These are phyloP conservation scores for Seriola aureovittata DNA, from an alignment of 2,113 vertebrate species.

Conservation along the genomic window DNA sequence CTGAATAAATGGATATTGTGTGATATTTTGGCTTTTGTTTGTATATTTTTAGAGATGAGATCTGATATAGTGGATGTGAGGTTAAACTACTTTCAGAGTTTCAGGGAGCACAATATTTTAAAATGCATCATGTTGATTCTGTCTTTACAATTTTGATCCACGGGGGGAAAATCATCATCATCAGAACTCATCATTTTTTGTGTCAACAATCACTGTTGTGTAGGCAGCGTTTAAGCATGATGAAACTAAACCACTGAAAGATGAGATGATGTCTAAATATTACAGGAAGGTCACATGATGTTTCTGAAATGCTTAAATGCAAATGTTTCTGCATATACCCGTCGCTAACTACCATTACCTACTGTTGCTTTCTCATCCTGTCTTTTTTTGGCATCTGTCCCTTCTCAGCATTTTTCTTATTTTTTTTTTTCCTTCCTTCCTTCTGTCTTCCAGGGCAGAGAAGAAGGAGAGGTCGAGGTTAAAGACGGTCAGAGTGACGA, in stretches of 20 bases:
- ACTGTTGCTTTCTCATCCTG: background rate
- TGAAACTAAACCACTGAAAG: background rate
- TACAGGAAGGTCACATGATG: background rate
- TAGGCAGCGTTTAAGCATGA: too few relatives aligned
- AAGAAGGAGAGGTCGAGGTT: conserved; percentile 95
- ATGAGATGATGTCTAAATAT: background rate
- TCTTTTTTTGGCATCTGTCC: background rate
- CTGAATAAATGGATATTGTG: background rate
- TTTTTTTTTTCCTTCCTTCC: background rate
- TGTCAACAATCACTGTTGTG: too few relatives aligned
- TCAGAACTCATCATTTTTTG: too few relatives aligned
- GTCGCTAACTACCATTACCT: too few relatives aligned
- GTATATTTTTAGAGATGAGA: background rate
- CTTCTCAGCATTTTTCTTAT: background rate
- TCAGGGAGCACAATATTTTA: background rate
- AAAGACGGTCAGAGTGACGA: conserved; percentile 95
- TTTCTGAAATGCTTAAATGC: background rate
- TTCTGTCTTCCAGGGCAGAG: conserved; percentile 88
- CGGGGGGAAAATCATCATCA: background rate
- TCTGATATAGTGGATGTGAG: too few relatives aligned
- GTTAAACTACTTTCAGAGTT: background rate
- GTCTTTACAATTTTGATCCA: background rate
- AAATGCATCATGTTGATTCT: background rate
- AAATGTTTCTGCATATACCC: too few relatives aligned
- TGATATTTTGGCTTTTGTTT: background rate